Evolutionary conservation across 2,888 invertebrate genomes (phyloP).

Genomic region (Lepetodrilus schrolli): DNA sequence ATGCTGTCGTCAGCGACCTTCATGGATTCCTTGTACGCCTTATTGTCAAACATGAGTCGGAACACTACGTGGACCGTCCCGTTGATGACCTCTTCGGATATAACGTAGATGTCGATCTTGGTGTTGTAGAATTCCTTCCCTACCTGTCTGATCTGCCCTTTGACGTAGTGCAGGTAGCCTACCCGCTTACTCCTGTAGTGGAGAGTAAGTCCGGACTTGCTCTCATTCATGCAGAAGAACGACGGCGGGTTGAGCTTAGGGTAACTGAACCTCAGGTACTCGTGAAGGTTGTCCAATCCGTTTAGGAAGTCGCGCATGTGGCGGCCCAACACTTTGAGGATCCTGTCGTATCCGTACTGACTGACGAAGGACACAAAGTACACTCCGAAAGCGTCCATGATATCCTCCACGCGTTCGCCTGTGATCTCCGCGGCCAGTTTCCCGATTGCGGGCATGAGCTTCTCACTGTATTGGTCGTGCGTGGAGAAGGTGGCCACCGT

Average conservation of each 20-base stretch:
- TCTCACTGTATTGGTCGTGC: constrained; percentile 96
- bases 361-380: constrained; percentile 94
- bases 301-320: constrained; percentile 97
- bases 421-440: constrained; percentile 62
- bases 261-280: constrained; percentile 96
- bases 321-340: constrained; percentile 80
- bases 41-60: constrained; percentile 94
- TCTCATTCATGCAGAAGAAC: constrained; percentile 97
- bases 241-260: constrained; percentile 92
- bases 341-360: constrained; percentile 92
- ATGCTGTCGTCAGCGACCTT: constrained; percentile 41
- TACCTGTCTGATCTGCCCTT: constrained; percentile 95
- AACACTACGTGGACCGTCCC: constrained; percentile 95
- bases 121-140: constrained; percentile 95
- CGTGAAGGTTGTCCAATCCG: constrained; percentile 94
- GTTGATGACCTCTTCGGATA: constrained; percentile 86
- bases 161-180: constrained; percentile 96
- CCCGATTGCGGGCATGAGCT: constrained; percentile 87
- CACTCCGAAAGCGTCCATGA: constrained; percentile 95
- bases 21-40: constrained; percentile 50
- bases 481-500: constrained; percentile 84
- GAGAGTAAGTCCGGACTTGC: constrained; percentile 88
- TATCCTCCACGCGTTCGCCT: constrained; percentile 87
- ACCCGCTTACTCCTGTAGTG: constrained; percentile 88
- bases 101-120: constrained; percentile 91